Percentiles rank a stretch among this genome's conserved stretches.
Conservation (phyloP, 2,797 vertebrate genomes). For the Pteronotus mesoamericanus region DNA sequence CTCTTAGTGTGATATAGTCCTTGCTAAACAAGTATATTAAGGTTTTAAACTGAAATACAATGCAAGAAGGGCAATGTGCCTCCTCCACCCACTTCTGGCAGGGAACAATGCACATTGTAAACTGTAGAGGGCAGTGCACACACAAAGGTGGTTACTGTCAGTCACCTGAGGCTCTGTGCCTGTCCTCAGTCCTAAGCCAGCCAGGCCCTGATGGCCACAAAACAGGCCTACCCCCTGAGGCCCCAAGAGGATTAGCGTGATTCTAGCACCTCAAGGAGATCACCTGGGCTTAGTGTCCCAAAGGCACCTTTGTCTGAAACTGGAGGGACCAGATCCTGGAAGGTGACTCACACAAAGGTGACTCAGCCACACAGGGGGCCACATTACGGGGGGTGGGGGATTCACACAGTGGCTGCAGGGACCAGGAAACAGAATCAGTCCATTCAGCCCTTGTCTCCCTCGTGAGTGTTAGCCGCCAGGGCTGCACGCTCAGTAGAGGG, state of each 20-base stretch:
- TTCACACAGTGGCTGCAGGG: not conserved
- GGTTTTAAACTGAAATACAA: not conserved
- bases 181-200: not conserved
- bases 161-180: not conserved
- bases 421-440: not conserved
- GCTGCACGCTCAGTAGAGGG: not conserved
- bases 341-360: constrained; percentile 1
- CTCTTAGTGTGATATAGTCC: not conserved
- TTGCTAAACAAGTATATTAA: not conserved
- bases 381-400: too few relatives aligned
- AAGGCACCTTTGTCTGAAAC: constrained; percentile 52
- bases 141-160: too few relatives aligned
- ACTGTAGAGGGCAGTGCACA: not conserved
- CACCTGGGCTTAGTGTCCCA: constrained; percentile 43
- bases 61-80: not conserved
- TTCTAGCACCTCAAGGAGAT: constrained; percentile 46
- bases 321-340: not conserved
- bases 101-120: not conserved
- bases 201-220: not conserved
- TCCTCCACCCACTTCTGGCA: rapidly evolving
- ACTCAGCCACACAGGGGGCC: not conserved
- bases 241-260: constrained; percentile 51
- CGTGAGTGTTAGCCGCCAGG: rapidly evolving
- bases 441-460: not conserved
- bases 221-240: not conserved